Evolutionary conservation across 2,888 invertebrate species (phyloP).

Genomic region (Agonopterix arenella): DNA sequence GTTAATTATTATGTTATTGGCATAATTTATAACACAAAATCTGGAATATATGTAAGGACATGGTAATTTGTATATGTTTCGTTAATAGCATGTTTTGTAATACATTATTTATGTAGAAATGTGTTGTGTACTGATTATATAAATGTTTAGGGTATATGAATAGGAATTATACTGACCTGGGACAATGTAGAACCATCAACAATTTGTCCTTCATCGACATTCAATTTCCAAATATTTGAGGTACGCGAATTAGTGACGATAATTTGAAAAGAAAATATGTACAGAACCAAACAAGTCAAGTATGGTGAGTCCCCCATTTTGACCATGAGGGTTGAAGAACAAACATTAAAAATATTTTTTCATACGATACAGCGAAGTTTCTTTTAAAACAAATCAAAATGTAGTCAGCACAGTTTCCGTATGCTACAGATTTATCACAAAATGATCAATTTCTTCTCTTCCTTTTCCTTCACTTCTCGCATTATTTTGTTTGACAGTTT

Average conservation of each 20-base stretch:
- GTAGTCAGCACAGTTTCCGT: slow-evolving; percentile 31
- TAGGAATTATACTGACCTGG: slow-evolving; percentile 57
- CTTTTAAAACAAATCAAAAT: slow-evolving; percentile 38
- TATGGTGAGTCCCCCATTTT: slow-evolving; percentile 77
- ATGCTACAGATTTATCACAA: slow-evolving; percentile 43
- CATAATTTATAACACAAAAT: no score
- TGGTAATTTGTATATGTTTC: no score
- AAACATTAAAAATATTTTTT: slow-evolving; percentile 18
- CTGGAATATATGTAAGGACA: no score
- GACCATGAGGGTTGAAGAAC: slow-evolving; percentile 35
- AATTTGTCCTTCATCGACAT: slow-evolving; percentile 85
- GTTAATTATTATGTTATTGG: no score
- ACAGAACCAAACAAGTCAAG: slow-evolving; percentile 80
- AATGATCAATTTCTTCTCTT: slow-evolving; percentile 16
- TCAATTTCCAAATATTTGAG: slow-evolving; percentile 89
- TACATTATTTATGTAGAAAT: no score
- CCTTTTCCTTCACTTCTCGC: slow-evolving; percentile 29
- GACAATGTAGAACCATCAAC: slow-evolving; percentile 79
- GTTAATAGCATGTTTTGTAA: no score
- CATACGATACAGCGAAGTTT: slow-evolving; percentile 25
- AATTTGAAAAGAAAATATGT: slow-evolving; percentile 84
- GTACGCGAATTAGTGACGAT: slow-evolving; percentile 87
- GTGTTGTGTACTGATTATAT: slow-evolving; percentile 40
- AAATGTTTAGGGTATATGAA: slow-evolving; percentile 32
- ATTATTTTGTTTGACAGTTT: no score